Conservation (phyloP, 2,113 vertebrate species). For the Apteryx mantelli region DNA sequence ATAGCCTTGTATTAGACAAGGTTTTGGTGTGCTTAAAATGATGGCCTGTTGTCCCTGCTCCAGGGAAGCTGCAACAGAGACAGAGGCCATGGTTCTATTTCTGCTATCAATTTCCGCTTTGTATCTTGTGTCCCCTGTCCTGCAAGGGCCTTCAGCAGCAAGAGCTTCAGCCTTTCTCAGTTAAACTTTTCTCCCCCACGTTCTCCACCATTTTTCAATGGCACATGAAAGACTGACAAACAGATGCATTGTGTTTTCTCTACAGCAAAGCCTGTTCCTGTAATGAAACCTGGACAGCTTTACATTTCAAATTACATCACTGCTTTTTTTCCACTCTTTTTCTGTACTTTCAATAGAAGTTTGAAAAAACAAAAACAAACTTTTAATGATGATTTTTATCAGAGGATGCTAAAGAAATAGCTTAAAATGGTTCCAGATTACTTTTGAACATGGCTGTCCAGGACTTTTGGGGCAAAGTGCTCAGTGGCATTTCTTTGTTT, state of each 20-base stretch:
- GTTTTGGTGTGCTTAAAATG: neutral
- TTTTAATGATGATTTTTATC: neutral
- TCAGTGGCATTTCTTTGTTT: neutral
- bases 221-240: neutral
- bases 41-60: neutral
- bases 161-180: neutral
- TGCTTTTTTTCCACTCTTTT: neutral
- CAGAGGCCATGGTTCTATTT: neutral
- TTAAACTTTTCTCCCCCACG: neutral
- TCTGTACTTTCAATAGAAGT: neutral
- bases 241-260: rapidly evolving
- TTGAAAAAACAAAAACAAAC: neutral
- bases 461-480: neutral
- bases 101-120: neutral
- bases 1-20: neutral
- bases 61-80: neutral
- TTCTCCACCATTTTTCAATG: neutral
- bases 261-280: neutral
- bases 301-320: neutral
- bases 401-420: neutral
- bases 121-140: neutral
- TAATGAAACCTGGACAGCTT: neutral
- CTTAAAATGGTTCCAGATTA: neutral
- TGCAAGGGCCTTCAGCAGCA: neutral
- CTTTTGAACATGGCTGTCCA: neutral